Evolutionary conservation across 2,888 invertebrate species (phyloP), one percentile per base, ranked within the genome.

Genomic region (Trisateles emortualis): DNA sequence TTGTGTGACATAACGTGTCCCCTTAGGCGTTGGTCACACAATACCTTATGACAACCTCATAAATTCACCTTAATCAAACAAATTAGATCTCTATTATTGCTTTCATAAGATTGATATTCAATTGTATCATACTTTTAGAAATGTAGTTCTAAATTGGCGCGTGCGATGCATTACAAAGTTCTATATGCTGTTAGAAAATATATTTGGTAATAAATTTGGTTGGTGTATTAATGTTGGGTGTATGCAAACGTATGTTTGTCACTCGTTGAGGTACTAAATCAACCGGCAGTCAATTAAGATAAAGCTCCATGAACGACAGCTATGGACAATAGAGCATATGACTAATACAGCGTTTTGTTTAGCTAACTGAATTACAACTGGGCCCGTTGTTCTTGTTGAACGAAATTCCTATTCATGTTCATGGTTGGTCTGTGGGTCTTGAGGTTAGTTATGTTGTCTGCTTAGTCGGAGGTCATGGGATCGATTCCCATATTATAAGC

Each of bases 221-320:
- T 48, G 54, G 66, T 74, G 57, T 61, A 71, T 57, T 48, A 13
- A 44, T 59, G 46, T 59, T 58, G 16, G n/a, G 52, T 46, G 44
- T 54, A 62, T 55, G 79, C 63, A 80, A 74, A 72, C 59, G 47
- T 75, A 79, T 77, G 63, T 83, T 80, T 68, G 84, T 68, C 56
- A 70, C 68, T 68, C 67, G 76, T 78, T 78, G 82, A 74, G 79
- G 81, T 78, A 88, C 84, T 90, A 90, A 91, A 91, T 92, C 90
- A 91, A 91, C 90, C 84, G 81, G 84, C 79, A 87, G 88, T 90
- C 91, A 92, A 92, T 92, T 92, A 92, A 92, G 92, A 91, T 91
- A 91, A 90, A 88, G 88, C 86, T 78, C 78, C 77, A 76, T 76
- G 79, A 81, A 81, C 81, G 89, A 90, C 90, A 88, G 88, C 85